Percentiles rank a stretch among this genome's conserved stretches.
These are phyloP conservation scores for Ambastaia sidthimunki DNA, from an alignment of 2,797 vertebrate species.

Conservation along the genomic window DNA sequence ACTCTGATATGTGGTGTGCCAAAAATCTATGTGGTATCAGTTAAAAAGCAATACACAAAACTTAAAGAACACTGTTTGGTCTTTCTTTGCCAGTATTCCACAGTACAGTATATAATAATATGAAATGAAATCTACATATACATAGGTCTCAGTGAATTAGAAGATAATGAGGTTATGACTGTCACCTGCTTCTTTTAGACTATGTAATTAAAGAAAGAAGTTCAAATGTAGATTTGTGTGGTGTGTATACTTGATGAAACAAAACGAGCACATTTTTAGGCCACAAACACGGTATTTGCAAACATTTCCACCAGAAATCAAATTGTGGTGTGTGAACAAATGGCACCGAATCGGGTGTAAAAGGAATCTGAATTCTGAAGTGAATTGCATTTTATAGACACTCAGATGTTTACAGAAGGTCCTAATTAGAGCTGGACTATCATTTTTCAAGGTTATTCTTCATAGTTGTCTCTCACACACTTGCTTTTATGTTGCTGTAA, in stretches of 20 bases:
- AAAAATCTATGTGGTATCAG: conserved; percentile 63
- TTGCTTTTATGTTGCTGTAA: conserved; percentile 86
- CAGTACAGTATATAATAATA: conserved; percentile 56
- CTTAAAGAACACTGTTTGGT: conserved; percentile 64
- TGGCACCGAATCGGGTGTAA: background rate
- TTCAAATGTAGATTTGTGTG: conserved; percentile 86
- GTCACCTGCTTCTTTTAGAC: conserved; percentile 86
- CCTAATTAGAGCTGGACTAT: background rate
- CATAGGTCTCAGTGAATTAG: conserved; percentile 62
- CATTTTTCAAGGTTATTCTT: conserved; percentile 55
- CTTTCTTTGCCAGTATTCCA: conserved; percentile 59
- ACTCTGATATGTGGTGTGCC: conserved; percentile 66
- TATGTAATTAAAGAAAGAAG: conserved; percentile 85
- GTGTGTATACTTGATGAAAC: conserved; percentile 83
- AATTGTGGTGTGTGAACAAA: background rate
- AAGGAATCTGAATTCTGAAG: background rate
- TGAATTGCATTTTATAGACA: conserved; percentile 14
- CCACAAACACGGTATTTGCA: background rate
- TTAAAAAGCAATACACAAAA: conserved; percentile 71
- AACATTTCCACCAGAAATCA: background rate
- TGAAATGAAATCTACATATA: conserved; percentile 50
- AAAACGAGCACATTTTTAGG: conserved; percentile 59
- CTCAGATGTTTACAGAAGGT: background rate
- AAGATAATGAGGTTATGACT: conserved; percentile 65
- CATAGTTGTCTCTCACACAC: conserved; percentile 76